phyloP scores from a whole-genome alignment of 2,888 invertebrate genomes.

The Agonopterix arenella region DNA sequence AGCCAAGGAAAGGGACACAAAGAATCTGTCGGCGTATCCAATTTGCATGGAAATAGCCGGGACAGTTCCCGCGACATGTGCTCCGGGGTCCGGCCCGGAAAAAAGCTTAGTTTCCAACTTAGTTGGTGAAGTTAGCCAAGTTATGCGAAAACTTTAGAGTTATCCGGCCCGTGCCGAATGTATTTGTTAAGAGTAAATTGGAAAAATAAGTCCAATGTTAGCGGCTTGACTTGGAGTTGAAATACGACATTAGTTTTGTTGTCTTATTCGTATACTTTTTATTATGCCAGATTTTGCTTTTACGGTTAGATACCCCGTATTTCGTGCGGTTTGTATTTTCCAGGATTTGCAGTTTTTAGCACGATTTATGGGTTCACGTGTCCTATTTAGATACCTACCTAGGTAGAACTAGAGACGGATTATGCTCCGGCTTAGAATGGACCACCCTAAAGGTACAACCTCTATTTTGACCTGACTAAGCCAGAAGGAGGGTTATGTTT shows the following conservation, averaged over 20 bases:
- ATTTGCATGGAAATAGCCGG: conserved; percentile 57
- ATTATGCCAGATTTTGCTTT: neutral
- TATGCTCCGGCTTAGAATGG: too few species aligned
- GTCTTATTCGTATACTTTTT: conserved; percentile 7
- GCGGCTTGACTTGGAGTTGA: conserved; percentile 21
- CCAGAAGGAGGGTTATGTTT: too few species aligned
- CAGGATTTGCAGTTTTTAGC: too few species aligned
- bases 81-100: conserved; percentile 19
- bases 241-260: conserved; percentile 30
- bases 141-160: conserved; percentile 49
- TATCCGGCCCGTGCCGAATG: conserved; percentile 20
- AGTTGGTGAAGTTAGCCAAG: conserved; percentile 17
- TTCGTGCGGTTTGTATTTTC: neutral
- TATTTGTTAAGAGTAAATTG: conserved; percentile 30
- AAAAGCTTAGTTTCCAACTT: conserved; percentile 15
- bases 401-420: too few species aligned
- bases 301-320: neutral
- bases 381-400: too few species aligned
- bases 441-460: too few species aligned
- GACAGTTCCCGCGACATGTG: conserved; percentile 36
- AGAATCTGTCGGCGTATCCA: conserved; percentile 29
- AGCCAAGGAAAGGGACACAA: conserved; percentile 29
- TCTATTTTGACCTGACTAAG: too few species aligned
- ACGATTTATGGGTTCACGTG: too few species aligned
- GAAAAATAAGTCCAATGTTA: conserved; percentile 36